Evolutionary conservation across 53 echinoderm and acorn worm species (phyloP).

Genomic region (Luidia sarsii): DNA sequence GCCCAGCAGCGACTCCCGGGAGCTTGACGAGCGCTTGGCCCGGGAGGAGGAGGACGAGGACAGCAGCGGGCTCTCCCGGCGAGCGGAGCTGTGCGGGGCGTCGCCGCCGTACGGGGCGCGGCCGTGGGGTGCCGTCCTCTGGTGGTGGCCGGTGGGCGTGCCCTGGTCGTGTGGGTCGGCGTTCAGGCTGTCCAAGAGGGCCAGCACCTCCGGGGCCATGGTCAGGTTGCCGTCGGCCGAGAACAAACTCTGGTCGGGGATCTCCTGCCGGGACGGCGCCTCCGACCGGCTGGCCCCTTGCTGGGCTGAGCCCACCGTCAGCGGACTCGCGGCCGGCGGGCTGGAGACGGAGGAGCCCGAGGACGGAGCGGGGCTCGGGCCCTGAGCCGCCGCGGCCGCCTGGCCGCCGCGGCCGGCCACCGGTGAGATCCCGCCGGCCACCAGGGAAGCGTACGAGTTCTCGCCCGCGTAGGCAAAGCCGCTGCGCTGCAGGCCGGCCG

Average conservation of each 20-base stretch:
- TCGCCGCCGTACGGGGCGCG: too few species aligned
- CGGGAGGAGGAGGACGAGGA: slow-evolving; percentile 24
- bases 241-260: slow-evolving; percentile 39
- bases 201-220: slow-evolving; percentile 69
- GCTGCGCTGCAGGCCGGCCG: slow-evolving; percentile 39
- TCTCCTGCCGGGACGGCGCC: slow-evolving; percentile 35
- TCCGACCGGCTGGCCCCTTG: slow-evolving; percentile 11
- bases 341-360: slow-evolving; percentile 40
- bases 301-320: neutral
- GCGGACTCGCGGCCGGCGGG: slow-evolving; percentile 22
- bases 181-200: slow-evolving; percentile 59
- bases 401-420: neutral
- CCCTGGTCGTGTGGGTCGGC: slow-evolving; percentile 40
- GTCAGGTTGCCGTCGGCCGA: slow-evolving; percentile 49
- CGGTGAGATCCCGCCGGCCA: slow-evolving; percentile 25
- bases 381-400: too few species aligned
- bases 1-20: slow-evolving; percentile 66
- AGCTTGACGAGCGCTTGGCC: slow-evolving; percentile 50
- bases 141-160: neutral
- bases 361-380: slow-evolving; percentile 44
- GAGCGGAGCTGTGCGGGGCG: neutral
- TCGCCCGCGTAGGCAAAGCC: slow-evolving; percentile 50
- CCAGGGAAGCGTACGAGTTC: slow-evolving; percentile 27
- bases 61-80: slow-evolving; percentile 32
- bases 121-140: too few species aligned